Percentiles rank a stretch among this genome's conserved stretches.
phyloP scores from a whole-genome alignment of 2,888 invertebrate species.

The Machimus rusticus region DNA sequence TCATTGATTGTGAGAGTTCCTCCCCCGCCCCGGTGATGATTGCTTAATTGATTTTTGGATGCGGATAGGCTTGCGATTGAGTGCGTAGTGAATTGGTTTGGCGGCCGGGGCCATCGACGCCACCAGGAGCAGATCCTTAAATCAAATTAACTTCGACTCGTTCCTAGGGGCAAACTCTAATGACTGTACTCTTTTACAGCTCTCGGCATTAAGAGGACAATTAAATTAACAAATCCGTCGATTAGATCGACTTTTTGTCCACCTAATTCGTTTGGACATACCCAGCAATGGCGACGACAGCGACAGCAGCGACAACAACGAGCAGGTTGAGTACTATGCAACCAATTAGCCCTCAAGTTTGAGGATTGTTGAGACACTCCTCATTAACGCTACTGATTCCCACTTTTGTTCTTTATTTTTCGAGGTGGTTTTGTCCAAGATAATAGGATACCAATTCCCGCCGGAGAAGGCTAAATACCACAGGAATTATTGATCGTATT shows the following conservation, averaged over 20 bases:
- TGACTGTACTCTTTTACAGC: background rate
- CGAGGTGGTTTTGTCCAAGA: background rate
- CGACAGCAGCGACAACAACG: background rate
- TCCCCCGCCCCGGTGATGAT: background rate
- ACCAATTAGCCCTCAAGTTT: background rate
- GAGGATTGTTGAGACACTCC: background rate
- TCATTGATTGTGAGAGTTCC: background rate
- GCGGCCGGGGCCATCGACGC: background rate
- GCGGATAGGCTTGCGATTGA: background rate
- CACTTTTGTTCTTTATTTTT: background rate
- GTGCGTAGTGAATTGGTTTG: background rate
- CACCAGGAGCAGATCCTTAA: background rate
- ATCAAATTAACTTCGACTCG: background rate
- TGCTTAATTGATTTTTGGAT: background rate
- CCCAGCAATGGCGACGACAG: background rate
- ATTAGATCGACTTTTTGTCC: background rate
- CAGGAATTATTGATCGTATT: background rate
- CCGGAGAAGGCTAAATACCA: background rate
- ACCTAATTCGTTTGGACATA: background rate
- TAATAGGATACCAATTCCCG: background rate
- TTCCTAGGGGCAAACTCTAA: background rate
- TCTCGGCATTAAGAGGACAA: background rate
- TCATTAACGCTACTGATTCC: background rate
- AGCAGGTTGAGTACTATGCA: background rate
- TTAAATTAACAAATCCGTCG: background rate